Conservation (phyloP, 2,888 invertebrate genomes). For the Acanthoscelides obtectus region DNA sequence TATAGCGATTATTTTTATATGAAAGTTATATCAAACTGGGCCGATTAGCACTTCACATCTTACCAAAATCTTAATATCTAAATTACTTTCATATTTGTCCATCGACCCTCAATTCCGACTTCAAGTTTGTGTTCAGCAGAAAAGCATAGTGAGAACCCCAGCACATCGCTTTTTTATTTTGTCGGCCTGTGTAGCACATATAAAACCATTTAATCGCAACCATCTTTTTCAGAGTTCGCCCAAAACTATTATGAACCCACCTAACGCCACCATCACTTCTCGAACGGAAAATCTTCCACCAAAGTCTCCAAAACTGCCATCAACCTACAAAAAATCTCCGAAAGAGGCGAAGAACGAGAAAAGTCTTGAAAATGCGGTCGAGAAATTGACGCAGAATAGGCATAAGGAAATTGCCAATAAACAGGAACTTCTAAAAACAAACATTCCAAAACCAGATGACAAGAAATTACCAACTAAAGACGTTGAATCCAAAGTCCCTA, state of each 20-base stretch:
- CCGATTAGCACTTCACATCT: no score
- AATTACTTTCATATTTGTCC: no score
- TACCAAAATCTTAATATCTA: no score
- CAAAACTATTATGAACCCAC: not conserved
- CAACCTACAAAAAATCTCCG: slow-evolving; percentile 15
- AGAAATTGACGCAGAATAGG: slow-evolving; percentile 41
- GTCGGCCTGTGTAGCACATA: no score
- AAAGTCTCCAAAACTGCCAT: slow-evolving; percentile 14
- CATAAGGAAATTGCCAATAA: slow-evolving; percentile 33
- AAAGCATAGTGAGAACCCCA: no score
- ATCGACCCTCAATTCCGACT: no score
- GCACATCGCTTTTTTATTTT: no score
- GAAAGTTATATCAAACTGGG: no score
- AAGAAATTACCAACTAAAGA: not conserved
- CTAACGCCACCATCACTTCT: not conserved
- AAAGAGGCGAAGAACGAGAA: slow-evolving; percentile 39
- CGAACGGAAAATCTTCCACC: slow-evolving; percentile 2
- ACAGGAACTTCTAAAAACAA: slow-evolving; percentile 5
- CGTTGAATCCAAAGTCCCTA: not conserved
- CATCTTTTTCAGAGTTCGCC: not conserved
- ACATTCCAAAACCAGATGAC: not conserved
- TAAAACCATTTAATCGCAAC: no score
- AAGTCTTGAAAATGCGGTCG: slow-evolving; percentile 42
- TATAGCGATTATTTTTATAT: no score
- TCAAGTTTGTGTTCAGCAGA: no score